phyloP scores from a whole-genome alignment of 2,113 vertebrate genomes.

The Brienomyrus longianalis region DNA sequence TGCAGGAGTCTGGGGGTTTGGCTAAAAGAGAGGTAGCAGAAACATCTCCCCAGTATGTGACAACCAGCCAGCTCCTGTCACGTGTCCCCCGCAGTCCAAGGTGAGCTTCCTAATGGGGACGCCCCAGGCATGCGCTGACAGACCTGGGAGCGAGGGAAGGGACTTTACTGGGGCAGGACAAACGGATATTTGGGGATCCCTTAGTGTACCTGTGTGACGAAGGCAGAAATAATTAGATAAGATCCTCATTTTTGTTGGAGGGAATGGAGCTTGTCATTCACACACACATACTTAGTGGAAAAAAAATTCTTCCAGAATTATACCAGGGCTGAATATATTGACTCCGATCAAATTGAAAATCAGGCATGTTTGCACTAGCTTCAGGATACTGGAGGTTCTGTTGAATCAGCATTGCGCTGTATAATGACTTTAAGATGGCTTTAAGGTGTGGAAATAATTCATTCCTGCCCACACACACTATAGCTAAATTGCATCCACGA shows the following conservation, averaged over 20 bases:
- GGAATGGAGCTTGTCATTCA: neutral
- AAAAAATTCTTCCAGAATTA: neutral
- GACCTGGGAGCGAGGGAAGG: neutral
- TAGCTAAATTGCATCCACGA: neutral
- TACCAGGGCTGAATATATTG: neutral
- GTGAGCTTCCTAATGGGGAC: neutral
- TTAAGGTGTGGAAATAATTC: neutral
- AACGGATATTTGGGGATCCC: neutral
- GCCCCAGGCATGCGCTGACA: neutral
- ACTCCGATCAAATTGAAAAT: neutral
- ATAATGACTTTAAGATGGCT: neutral
- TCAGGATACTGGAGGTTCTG: neutral
- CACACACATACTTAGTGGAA: neutral
- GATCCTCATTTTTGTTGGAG: neutral
- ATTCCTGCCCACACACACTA: neutral
- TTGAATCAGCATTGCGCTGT: neutral
- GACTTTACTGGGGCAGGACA: neutral
- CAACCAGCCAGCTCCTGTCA: neutral
- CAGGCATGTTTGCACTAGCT: neutral
- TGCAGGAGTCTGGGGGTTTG: neutral
- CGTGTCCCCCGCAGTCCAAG: neutral
- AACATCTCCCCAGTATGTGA: neutral
- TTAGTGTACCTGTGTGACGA: neutral
- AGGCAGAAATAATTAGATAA: neutral
- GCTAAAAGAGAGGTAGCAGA: neutral